phyloP scores from a whole-genome alignment of 2,113 vertebrate genomes.

The Ictalurus punctatus region DNA sequence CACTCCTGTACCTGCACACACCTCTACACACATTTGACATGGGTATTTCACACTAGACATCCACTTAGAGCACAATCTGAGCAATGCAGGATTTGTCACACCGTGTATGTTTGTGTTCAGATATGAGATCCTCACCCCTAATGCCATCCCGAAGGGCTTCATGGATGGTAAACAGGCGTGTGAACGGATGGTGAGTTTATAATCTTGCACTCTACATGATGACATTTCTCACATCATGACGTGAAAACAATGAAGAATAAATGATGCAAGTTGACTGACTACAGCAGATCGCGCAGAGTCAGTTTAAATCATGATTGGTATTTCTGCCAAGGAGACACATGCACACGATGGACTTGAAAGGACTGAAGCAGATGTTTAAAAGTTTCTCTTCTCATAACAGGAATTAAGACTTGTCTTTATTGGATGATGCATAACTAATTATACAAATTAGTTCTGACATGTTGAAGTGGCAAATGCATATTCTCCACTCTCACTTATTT shows the following conservation, averaged over 20 bases:
- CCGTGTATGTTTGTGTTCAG: conserved; percentile 63
- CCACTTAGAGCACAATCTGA: background rate
- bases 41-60: background rate
- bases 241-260: background rate
- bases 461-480: no score
- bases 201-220: background rate
- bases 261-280: background rate
- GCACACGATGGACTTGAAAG: background rate
- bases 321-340: background rate
- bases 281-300: background rate
- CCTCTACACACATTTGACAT: background rate
- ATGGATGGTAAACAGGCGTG: conserved; percentile 99
- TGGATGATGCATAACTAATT: background rate
- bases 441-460: no score
- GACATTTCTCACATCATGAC: background rate
- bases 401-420: background rate
- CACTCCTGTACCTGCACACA: no score
- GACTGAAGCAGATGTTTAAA: background rate
- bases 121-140: conserved; percentile 97
- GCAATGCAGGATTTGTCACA: background rate
- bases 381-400: background rate
- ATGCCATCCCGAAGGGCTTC: conserved; percentile 96
- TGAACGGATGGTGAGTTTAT: conserved; percentile 86
- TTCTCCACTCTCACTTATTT: no score
- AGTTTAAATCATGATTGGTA: background rate